These are phyloP conservation scores for Orientallactaga bullata DNA, from an alignment of 2,113 vertebrate genomes.

Conservation along the genomic window DNA sequence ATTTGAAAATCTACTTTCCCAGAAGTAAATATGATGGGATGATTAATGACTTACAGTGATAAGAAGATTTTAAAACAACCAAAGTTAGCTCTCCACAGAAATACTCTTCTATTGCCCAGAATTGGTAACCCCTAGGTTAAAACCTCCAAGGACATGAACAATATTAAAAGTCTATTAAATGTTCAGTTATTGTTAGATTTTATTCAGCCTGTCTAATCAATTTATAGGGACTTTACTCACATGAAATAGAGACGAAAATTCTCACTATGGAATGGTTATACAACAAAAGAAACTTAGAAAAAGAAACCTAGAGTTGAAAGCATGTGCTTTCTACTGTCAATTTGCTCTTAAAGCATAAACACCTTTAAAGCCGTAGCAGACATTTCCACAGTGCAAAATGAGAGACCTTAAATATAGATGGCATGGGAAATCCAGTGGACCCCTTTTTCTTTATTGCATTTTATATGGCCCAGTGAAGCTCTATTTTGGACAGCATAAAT, in stretches of 20 bases:
- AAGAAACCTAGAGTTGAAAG: constrained; percentile 25
- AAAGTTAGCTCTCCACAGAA: neutral
- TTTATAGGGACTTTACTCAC: constrained; percentile 7
- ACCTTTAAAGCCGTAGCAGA: constrained; percentile 2
- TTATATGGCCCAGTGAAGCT: neutral
- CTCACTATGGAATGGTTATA: constrained; percentile 15
- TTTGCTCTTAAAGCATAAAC: constrained; percentile 18
- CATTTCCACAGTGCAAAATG: neutral
- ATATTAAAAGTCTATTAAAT: neutral
- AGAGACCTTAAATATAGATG: neutral
- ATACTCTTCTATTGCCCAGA: neutral
- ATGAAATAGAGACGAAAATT: constrained; percentile 30
- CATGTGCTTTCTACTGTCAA: neutral
- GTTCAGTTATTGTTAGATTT: neutral
- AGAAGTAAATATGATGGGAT: neutral
- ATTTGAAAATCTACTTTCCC: neutral
- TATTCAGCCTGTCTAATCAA: neutral
- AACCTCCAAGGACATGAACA: neutral
- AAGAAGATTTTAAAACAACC: neutral
- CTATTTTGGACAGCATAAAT: neutral
- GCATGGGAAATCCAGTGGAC: neutral
- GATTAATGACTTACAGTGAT: neutral
- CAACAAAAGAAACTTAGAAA: constrained; percentile 32
- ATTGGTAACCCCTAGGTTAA: neutral
- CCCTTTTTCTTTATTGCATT: neutral